These are phyloP conservation scores for Drosophila kepulauana DNA, from an alignment of 1,140 invertebrate species.

Conservation along the genomic window DNA sequence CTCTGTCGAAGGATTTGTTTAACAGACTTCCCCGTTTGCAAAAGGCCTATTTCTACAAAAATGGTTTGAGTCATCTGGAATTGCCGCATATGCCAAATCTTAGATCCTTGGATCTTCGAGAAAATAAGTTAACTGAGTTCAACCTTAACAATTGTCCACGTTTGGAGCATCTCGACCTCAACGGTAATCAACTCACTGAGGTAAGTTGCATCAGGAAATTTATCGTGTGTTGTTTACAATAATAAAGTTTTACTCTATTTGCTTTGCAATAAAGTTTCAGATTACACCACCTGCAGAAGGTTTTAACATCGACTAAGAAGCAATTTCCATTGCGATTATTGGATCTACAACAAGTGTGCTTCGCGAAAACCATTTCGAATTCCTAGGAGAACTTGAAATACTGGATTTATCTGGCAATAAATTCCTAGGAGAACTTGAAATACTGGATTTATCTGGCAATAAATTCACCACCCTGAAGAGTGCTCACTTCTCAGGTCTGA, in stretches of 20 bases:
- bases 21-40: no score
- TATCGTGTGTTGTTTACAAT: no score
- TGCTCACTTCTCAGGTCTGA: constrained; percentile 56
- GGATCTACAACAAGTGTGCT: constrained; percentile 65
- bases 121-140: no score
- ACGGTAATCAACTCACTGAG: constrained; percentile 61
- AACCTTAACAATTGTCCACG: constrained; percentile 43
- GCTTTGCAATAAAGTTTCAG: no score
- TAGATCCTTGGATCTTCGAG: no score
- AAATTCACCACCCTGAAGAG: constrained; percentile 54
- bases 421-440: no score
- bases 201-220: constrained; percentile 38
- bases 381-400: constrained; percentile 18
- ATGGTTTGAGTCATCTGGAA: no score
- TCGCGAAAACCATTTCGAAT: constrained; percentile 58
- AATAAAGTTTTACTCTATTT: no score
- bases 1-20: no score
- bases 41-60: no score
- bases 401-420: no score
- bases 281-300: constrained; percentile 52
- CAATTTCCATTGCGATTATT: constrained; percentile 52
- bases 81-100: no score
- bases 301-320: constrained; percentile 47
- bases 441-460: constrained; percentile 65
- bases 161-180: constrained; percentile 57